phyloP scores from a whole-genome alignment of 2,797 vertebrate species.

The Valencia hispanica region DNA sequence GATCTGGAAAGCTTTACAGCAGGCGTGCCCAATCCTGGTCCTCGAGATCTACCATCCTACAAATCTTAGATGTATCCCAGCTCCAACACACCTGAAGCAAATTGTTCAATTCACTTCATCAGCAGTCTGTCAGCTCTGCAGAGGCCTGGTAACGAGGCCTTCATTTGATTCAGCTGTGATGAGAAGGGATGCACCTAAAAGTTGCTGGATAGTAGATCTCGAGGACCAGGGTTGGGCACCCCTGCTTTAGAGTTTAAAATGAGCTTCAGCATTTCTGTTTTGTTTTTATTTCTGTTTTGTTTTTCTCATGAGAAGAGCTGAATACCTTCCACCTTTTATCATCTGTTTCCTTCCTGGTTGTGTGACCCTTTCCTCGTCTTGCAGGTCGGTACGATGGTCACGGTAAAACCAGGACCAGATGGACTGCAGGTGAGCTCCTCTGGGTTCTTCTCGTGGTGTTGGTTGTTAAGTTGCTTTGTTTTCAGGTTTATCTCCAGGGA shows the following conservation, averaged over 20 bases:
- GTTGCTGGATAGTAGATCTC: too few species aligned
- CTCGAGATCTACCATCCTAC: too few species aligned
- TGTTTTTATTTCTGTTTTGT: not conserved
- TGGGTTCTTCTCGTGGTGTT: not conserved
- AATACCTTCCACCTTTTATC: not conserved
- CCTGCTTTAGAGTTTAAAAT: too few species aligned
- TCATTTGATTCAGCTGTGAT: too few species aligned
- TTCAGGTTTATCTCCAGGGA: not conserved
- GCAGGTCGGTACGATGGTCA: constrained; percentile 29
- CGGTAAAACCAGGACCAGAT: constrained; percentile 16
- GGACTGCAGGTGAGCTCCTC: constrained; percentile 68
- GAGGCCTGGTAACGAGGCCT: too few species aligned
- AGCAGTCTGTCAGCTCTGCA: too few species aligned
- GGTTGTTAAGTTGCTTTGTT: not conserved
- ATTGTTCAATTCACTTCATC: too few species aligned
- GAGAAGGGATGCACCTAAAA: too few species aligned
- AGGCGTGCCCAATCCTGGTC: too few species aligned
- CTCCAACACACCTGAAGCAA: too few species aligned
- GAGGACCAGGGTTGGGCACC: too few species aligned
- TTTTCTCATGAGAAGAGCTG: not conserved
- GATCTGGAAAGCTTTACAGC: not conserved
- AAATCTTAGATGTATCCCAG: too few species aligned
- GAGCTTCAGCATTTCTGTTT: not conserved
- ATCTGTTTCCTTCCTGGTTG: not conserved
- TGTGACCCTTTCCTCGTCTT: not conserved